These are phyloP conservation scores for Poeciliopsis retropinna DNA, from an alignment of 2,113 vertebrate genomes.

Conservation along the genomic window DNA sequence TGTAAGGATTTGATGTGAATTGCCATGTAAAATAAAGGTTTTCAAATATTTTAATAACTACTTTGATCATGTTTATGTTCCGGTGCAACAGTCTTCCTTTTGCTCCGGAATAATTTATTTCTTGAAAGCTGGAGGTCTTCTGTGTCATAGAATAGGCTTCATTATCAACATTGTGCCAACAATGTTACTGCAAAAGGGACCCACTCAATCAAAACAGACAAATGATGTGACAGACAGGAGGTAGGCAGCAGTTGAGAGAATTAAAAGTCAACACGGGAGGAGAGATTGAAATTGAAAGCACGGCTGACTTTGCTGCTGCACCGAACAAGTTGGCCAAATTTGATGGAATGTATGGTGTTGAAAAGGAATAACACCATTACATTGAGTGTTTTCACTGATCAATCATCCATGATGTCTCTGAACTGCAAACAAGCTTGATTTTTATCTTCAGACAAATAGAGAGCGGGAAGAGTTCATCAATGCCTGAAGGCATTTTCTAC, in stretches of 20 bases:
- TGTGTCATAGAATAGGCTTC: too few relatives aligned
- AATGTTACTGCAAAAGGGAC: slow-evolving; percentile 12
- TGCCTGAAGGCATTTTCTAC: slow-evolving; percentile 22
- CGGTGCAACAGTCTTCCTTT: too few relatives aligned
- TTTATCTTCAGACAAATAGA: slow-evolving; percentile 28
- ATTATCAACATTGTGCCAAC: background rate
- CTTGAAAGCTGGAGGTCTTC: too few relatives aligned
- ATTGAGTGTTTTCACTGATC: slow-evolving; percentile 41
- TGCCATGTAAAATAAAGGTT: too few relatives aligned
- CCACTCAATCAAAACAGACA: slow-evolving; percentile 1
- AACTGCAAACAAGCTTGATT: slow-evolving; percentile 32
- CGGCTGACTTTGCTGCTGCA: slow-evolving; percentile 36
- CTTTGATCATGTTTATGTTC: too few relatives aligned
- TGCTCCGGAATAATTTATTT: too few relatives aligned
- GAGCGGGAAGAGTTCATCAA: slow-evolving; percentile 24
- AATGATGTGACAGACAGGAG: slow-evolving; percentile 1
- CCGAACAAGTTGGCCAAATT: slow-evolving; percentile 49
- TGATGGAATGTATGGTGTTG: slow-evolving; percentile 51
- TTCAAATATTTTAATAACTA: too few relatives aligned
- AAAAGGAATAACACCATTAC: slow-evolving; percentile 46
- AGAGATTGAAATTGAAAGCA: slow-evolving; percentile 49
- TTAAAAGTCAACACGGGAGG: slow-evolving; percentile 1
- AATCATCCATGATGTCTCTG: slow-evolving; percentile 36
- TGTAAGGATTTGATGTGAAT: too few relatives aligned
- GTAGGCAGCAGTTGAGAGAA: slow-evolving; percentile 1